Percentiles rank a stretch among this genome's conserved stretches.
These are phyloP conservation scores for Lacanobia wlatinum DNA, from an alignment of 2,888 invertebrate species.

Conservation along the genomic window DNA sequence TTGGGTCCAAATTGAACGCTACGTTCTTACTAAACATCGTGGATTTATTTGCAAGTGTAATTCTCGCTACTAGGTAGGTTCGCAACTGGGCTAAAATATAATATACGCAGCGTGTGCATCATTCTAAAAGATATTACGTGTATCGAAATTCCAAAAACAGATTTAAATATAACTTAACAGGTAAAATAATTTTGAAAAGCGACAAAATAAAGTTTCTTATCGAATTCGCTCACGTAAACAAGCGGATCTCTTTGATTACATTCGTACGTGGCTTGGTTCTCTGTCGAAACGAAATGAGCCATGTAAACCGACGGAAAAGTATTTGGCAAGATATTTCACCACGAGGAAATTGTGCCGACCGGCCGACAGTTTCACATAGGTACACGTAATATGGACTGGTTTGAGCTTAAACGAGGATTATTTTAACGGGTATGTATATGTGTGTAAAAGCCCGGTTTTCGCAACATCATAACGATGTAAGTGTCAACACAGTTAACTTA, in stretches of 20 bases:
- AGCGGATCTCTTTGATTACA: conserved; percentile 83
- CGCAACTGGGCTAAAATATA: neutral
- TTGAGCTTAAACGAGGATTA: conserved; percentile 57
- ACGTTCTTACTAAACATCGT: neutral
- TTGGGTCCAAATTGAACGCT: neutral
- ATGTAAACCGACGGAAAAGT: conserved; percentile 69
- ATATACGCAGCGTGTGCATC: neutral
- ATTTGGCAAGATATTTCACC: conserved; percentile 74
- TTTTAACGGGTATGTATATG: conserved; percentile 42
- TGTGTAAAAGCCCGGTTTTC: conserved; percentile 47
- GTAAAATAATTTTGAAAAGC: conserved; percentile 44
- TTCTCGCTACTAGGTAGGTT: too few relatives aligned
- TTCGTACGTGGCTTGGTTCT: conserved; percentile 80
- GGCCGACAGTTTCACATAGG: conserved; percentile 61
- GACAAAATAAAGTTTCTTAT: conserved; percentile 70
- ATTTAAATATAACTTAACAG: conserved; percentile 16
- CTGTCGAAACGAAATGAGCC: conserved; percentile 72
- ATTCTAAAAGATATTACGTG: neutral
- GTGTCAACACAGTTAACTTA: conserved; percentile 34
- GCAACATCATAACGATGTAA: conserved; percentile 23
- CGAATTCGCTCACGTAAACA: conserved; percentile 80
- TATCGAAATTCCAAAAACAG: conserved; percentile 3
- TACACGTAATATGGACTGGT: conserved; percentile 55
- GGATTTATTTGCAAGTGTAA: neutral
- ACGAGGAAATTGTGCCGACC: conserved; percentile 65